Evolutionary conservation across 2,113 vertebrate genomes (phyloP).

Genomic region (Aegotheles bennettii): DNA sequence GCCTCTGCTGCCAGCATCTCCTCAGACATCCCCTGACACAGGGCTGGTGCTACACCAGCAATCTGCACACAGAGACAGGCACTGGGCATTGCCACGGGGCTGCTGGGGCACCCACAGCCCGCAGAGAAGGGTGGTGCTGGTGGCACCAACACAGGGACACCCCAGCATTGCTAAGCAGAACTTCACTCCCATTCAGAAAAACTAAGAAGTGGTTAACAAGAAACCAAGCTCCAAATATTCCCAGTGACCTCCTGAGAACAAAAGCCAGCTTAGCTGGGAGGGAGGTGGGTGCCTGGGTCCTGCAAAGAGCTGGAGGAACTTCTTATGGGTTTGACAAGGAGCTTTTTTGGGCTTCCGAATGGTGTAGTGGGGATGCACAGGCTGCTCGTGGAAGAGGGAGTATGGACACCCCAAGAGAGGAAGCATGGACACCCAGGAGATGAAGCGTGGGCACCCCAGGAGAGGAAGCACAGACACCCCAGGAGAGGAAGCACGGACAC

Average conservation of each 20-base stretch:
- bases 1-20: background rate
- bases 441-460: too few relatives aligned
- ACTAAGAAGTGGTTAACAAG: background rate
- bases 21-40: background rate
- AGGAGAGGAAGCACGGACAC: background rate
- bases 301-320: background rate
- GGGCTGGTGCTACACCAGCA: background rate
- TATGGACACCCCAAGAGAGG: too few relatives aligned
- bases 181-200: background rate
- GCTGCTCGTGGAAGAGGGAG: background rate
- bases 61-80: too few relatives aligned
- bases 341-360: background rate
- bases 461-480: too few relatives aligned
- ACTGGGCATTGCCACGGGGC: too few relatives aligned
- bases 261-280: background rate
- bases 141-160: background rate
- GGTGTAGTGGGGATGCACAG: background rate
- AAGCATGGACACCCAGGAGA: too few relatives aligned
- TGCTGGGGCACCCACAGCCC: accelerated
- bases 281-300: background rate
- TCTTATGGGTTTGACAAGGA: background rate
- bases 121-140: accelerated
- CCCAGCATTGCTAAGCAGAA: background rate
- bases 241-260: background rate
- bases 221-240: background rate